Percentiles rank a stretch among this genome's conserved stretches.
phyloP scores from a whole-genome alignment of 2,113 vertebrate species.

The Okapia johnstoni region DNA sequence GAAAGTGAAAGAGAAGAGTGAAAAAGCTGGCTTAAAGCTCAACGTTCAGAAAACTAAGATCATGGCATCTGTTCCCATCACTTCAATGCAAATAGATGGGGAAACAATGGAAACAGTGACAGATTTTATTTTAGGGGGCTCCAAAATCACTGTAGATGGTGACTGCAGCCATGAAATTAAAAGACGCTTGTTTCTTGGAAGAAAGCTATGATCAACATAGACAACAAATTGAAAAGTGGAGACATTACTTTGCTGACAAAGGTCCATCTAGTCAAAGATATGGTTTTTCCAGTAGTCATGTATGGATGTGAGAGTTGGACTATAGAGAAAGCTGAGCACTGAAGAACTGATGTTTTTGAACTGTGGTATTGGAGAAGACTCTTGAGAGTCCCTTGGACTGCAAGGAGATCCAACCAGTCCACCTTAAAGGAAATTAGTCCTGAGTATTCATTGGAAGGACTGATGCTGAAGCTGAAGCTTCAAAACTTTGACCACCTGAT shows the following conservation, averaged over 20 bases:
- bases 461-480: neutral
- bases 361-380: too few relatives aligned
- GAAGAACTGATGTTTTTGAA: too few relatives aligned
- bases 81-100: neutral
- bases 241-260: neutral
- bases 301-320: neutral
- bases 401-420: neutral
- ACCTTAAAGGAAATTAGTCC: neutral
- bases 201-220: neutral
- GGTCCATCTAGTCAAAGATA: neutral
- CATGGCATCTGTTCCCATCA: neutral
- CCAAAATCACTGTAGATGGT: neutral
- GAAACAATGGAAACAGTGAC: neutral
- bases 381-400: neutral
- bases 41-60: neutral
- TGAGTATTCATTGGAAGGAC: neutral
- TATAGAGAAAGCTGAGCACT: too few relatives aligned
- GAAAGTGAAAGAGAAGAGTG: neutral
- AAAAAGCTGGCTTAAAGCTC: neutral
- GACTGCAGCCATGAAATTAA: neutral
- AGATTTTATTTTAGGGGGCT: neutral
- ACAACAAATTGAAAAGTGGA: neutral
- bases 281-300: neutral
- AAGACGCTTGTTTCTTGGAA: neutral
- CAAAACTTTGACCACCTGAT: too few relatives aligned